Base-by-base conservation (phyloP, 2,797 vertebrate genomes). In the Phrynocephalus forsythii region DNA sequence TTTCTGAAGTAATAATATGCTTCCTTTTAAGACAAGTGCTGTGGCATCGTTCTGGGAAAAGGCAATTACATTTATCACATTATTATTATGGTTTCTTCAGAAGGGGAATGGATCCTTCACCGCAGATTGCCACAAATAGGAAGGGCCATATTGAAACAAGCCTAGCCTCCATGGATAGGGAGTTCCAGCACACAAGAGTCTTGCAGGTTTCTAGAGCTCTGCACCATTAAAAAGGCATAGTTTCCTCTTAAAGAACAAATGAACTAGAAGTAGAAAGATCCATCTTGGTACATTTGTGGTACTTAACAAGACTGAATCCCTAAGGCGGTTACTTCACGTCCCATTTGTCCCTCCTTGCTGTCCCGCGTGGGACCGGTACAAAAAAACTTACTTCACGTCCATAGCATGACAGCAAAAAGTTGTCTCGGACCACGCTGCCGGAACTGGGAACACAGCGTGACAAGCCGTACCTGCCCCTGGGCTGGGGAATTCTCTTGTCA, bases 1-100 rank as follows among this genome's bases (percentile, higher is more conserved):
- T 72, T 72, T 84, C 30, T 85, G 0, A 81, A 24, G 60, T 50
- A 69, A 3, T 5, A 3, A 2, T 52, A 89, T 60, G 7, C 82
- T 76, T 63, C 60, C 22, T 86, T 76, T 89, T 3, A 87, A 81
- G 44, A 68, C 8, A 69, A 1, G 4, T 50, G 88, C 82, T 11
- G 5, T 28, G 24, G 0, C n/a, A 60, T 20, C 56, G 44, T 50
- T 83, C 69, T 56, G 5, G 1, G 79, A 10, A 86, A 1, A 33
- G 6, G 68, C 5, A 44, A 87, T 22, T 87, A 24, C 52, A 72
- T 77, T 86, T 84, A 77, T 76, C 0, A 1, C 60, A 50, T 50
- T 50, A 88, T 83, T 68, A 33, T 85, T 52, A 48, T 30, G 26
- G 68, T 26, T 79, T 8, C 24, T 33, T 80, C 69, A 3, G 26